phyloP scores from a whole-genome alignment of 2,113 vertebrate species.

The Tragelaphus buxtoni region DNA sequence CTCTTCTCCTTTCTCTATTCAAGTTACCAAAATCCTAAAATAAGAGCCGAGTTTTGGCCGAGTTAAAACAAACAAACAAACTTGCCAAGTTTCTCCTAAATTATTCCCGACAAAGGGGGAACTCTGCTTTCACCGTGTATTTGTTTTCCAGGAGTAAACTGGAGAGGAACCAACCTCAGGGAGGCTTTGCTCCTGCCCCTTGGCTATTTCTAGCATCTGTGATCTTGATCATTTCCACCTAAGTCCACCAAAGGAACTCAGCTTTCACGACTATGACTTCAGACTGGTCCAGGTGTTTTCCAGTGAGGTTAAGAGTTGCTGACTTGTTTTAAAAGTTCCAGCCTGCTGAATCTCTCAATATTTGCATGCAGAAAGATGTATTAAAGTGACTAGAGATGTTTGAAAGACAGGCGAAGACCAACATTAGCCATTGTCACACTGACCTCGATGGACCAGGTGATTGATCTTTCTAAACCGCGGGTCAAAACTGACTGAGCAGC shows the following conservation, averaged over 20 bases:
- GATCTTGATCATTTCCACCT: background rate
- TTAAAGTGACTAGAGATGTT: background rate
- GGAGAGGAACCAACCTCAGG: background rate
- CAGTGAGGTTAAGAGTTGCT: background rate
- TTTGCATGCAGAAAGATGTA: background rate
- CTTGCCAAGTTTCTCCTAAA: background rate
- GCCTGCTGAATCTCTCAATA: background rate
- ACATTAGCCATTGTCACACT: background rate
- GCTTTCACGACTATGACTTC: background rate
- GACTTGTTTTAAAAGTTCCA: background rate
- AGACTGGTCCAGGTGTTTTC: background rate
- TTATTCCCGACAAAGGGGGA: background rate
- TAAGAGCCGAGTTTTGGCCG: background rate
- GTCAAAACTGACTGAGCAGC: background rate
- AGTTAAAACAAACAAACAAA: background rate
- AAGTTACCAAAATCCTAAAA: background rate
- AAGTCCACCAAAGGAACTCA: background rate
- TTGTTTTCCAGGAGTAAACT: background rate
- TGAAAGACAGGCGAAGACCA: background rate
- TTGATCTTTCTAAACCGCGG: background rate
- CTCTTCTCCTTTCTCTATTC: background rate
- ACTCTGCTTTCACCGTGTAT: background rate
- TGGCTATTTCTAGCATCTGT: background rate
- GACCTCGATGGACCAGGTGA: rapidly evolving
- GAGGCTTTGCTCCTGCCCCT: background rate